A percentile compares a stretch with the other conserved stretches of the same genome.
Conservation (phyloP, 2,113 vertebrate genomes). For the Mus spicilegus region DNA sequence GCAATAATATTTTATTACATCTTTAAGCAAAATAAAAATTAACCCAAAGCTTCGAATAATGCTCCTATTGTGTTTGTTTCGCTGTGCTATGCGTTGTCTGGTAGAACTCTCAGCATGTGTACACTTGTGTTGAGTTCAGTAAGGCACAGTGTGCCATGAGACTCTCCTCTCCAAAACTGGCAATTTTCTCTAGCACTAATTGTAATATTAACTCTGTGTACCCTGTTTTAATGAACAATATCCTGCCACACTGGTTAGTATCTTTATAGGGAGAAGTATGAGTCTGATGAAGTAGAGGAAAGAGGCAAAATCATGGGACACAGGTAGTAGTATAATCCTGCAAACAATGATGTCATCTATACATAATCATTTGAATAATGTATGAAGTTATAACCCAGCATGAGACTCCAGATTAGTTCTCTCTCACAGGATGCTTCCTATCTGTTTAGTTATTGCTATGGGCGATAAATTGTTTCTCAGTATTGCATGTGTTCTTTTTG, state of each 20-base stretch:
- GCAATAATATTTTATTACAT: neutral
- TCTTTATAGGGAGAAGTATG: constrained; percentile 26
- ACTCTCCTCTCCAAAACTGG: constrained; percentile 50
- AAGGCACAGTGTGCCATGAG: neutral
- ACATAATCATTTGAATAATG: constrained; percentile 62
- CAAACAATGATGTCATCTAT: constrained; percentile 67
- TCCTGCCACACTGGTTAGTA: constrained; percentile 40
- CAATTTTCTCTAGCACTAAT: constrained; percentile 50
- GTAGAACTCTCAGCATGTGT: neutral
- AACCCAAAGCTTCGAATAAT: neutral
- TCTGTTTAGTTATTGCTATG: constrained; percentile 19
- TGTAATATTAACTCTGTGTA: constrained; percentile 61
- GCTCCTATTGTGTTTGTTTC: neutral
- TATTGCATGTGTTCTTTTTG: constrained; percentile 31
- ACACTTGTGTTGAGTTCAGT: constrained; percentile 24
- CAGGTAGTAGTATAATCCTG: constrained; percentile 3
- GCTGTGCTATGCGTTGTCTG: neutral
- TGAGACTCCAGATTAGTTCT: constrained; percentile 56
- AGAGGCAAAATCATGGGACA: neutral
- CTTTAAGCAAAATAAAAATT: constrained; percentile 6
- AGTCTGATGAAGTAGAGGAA: constrained; percentile 37
- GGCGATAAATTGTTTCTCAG: constrained; percentile 8
- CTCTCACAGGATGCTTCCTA: constrained; percentile 49
- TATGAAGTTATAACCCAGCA: constrained; percentile 64
- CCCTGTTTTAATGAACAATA: constrained; percentile 56